phyloP scores from a whole-genome alignment of 2,888 invertebrate genomes.

The Archaeoteleia sp. region DNA sequence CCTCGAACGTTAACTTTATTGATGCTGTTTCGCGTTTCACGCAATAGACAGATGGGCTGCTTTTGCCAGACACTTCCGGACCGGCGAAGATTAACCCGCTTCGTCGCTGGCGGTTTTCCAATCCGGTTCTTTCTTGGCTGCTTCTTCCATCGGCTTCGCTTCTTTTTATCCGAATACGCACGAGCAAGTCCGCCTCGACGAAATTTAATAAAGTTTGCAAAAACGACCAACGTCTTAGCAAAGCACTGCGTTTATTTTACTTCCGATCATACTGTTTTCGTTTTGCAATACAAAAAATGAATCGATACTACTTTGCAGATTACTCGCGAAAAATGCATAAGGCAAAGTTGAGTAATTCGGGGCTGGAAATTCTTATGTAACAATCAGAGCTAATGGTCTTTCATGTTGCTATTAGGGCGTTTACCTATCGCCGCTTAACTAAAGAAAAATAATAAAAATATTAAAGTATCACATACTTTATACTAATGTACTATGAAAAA shows the following conservation, averaged over 20 bases:
- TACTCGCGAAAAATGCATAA: no score
- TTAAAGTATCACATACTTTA: no score
- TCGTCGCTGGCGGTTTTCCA: constrained; percentile 48
- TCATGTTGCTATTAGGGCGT: no score
- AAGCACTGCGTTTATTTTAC: constrained; percentile 64
- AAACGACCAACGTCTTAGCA: constrained; percentile 64
- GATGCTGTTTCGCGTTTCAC: constrained; percentile 28
- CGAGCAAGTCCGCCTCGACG: constrained; percentile 56
- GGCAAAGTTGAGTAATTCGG: no score
- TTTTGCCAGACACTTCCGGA: constrained; percentile 44
- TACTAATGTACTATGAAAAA: no score
- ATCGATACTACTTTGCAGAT: no score
- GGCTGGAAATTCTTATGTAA: no score
- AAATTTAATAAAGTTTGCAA: constrained; percentile 68
- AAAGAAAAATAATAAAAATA: no score
- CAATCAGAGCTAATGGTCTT: no score
- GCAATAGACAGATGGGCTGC: constrained; percentile 34
- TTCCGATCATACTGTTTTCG: constrained; percentile 32
- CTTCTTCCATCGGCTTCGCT: constrained; percentile 35
- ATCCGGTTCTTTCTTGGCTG: constrained; percentile 49
- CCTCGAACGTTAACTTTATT: constrained; percentile 6
- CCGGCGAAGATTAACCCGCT: constrained; percentile 51
- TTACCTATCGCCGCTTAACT: no score
- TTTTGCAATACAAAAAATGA: not conserved
- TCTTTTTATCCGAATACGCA: constrained; percentile 46